Percentiles rank a stretch among this genome's conserved stretches.
phyloP scores from a whole-genome alignment of 2,113 vertebrate genomes.

The Notothenia coriiceps region DNA sequence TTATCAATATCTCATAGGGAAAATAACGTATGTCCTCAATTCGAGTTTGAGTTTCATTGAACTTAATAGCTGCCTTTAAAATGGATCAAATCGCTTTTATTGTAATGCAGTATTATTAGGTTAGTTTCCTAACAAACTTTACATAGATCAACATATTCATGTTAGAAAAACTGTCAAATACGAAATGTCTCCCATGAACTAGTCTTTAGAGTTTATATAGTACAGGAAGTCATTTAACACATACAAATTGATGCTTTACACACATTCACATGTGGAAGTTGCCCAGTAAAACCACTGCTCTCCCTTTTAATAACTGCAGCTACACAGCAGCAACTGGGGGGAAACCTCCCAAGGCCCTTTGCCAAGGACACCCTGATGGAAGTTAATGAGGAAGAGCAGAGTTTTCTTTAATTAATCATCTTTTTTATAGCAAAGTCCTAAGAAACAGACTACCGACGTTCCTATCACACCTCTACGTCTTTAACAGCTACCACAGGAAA shows the following conservation, averaged over 20 bases:
- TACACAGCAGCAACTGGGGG: background rate
- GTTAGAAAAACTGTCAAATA: background rate
- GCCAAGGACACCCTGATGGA: slow-evolving; percentile 17
- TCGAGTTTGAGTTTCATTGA: background rate
- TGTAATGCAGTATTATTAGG: background rate
- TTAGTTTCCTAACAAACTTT: slow-evolving; percentile 13
- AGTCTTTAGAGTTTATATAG: background rate
- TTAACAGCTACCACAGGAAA: background rate
- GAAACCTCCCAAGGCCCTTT: slow-evolving; percentile 7
- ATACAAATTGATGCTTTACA: slow-evolving; percentile 7
- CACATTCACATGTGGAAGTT: background rate
- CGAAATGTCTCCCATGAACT: background rate
- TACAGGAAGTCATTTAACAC: background rate
- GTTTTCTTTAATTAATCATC: slow-evolving; percentile 15
- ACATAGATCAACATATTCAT: slow-evolving; percentile 5
- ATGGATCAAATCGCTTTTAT: background rate
- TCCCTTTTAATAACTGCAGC: slow-evolving; percentile 11
- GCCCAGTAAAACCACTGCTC: background rate
- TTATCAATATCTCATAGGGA: background rate
- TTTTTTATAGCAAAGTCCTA: slow-evolving; percentile 14
- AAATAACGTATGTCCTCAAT: background rate
- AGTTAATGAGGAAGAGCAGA: slow-evolving; percentile 22
- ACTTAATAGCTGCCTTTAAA: background rate
- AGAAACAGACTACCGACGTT: background rate
- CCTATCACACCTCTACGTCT: background rate